phyloP scores from a whole-genome alignment of 2,113 vertebrate genomes.

The Rhabdomys dilectus region DNA sequence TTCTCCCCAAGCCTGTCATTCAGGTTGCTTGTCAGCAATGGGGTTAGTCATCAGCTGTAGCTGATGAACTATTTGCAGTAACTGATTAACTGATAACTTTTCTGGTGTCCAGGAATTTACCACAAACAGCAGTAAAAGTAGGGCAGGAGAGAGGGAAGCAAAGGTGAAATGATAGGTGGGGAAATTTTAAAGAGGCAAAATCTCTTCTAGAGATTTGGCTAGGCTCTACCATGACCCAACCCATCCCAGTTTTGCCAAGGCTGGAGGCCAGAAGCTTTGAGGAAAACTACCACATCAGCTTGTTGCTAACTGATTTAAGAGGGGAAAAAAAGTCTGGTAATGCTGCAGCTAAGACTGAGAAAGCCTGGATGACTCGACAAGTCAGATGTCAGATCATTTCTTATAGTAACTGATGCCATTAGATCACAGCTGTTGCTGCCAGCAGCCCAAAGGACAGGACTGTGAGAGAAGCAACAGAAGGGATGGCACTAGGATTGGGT shows the following conservation, averaged over 20 bases:
- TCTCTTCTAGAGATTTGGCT: conserved; percentile 14
- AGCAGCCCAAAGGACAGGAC: neutral
- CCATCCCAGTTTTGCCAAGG: conserved; percentile 5
- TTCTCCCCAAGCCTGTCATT: neutral
- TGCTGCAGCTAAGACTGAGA: neutral
- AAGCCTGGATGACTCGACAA: conserved; percentile 9
- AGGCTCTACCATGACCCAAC: neutral
- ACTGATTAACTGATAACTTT: conserved; percentile 37
- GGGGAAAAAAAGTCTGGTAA: neutral
- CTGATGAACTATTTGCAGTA: neutral
- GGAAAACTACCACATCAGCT: neutral
- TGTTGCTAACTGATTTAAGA: conserved; percentile 44
- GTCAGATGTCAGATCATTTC: neutral
- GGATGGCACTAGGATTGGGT: neutral
- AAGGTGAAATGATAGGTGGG: neutral
- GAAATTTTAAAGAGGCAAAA: conserved; percentile 48
- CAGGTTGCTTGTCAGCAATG: neutral
- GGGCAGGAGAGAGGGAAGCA: neutral
- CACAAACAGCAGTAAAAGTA: neutral
- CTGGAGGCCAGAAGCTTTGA: neutral
- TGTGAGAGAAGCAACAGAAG: neutral
- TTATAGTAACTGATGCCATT: conserved; percentile 8
- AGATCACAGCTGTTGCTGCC: conserved; percentile 9
- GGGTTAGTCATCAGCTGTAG: neutral
- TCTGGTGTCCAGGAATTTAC: neutral